phyloP scores from a whole-genome alignment of 2,113 vertebrate species.

The Steatornis caripensis region DNA sequence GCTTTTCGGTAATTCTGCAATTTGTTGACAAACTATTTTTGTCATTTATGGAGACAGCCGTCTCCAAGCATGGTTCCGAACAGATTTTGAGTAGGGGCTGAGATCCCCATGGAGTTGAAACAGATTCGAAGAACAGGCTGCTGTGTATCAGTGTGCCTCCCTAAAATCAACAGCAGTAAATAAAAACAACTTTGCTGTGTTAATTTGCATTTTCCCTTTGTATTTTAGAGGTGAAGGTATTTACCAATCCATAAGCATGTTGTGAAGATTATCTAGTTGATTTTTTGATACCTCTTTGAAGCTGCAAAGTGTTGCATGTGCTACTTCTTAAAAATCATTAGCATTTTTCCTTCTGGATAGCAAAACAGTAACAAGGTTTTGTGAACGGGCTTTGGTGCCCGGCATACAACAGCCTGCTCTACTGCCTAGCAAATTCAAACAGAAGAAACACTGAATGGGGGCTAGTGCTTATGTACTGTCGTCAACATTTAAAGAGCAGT shows the following conservation, averaged over 20 bases:
- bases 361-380: background rate
- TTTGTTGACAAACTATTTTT: background rate
- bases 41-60: background rate
- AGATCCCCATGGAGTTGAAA: background rate
- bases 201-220: background rate
- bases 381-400: background rate
- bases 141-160: background rate
- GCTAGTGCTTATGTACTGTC: background rate
- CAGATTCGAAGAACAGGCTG: background rate
- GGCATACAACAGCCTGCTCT: background rate
- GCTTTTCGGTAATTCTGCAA: conserved; percentile 85
- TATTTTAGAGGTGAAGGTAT: background rate
- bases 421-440: background rate
- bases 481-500: background rate
- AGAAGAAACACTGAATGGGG: background rate
- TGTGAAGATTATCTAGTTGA: background rate
- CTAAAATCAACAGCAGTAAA: background rate
- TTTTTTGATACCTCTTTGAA: background rate
- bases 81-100: background rate
- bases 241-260: background rate
- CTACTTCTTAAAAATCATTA: background rate
- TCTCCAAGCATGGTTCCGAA: background rate
- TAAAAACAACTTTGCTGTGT: background rate
- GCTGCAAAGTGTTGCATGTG: background rate
- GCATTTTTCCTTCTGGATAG: background rate